These are phyloP conservation scores for Parthenolecanium corni DNA, from an alignment of 2,888 invertebrate genomes.

Conservation along the genomic window DNA sequence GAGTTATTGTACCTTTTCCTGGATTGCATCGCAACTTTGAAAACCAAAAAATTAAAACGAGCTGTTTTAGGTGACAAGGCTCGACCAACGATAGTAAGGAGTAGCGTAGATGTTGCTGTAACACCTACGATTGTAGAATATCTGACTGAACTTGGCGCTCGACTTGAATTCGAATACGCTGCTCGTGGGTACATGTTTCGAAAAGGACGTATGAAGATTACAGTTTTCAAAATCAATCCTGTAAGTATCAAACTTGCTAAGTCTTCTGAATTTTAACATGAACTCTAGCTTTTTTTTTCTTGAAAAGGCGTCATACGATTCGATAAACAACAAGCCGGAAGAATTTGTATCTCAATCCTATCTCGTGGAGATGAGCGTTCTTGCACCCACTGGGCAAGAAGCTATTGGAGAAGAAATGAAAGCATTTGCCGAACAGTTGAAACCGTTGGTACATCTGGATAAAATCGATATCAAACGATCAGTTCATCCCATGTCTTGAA, in stretches of 20 bases:
- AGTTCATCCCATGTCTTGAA: constrained; percentile 34
- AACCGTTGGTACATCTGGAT: constrained; percentile 81
- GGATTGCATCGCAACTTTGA: too few relatives aligned
- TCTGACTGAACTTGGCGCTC: constrained; percentile 78
- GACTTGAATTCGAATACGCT: constrained; percentile 87
- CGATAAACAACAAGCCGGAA: constrained; percentile 45
- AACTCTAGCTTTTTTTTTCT: constrained; percentile 1
- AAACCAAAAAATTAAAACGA: too few relatives aligned
- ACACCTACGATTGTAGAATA: constrained; percentile 83
- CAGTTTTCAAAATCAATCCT: constrained; percentile 87
- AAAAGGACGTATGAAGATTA: constrained; percentile 93
- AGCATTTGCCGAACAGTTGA: constrained; percentile 84
- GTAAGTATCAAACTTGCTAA: constrained; percentile 34
- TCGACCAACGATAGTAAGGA: constrained; percentile 78
- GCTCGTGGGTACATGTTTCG: constrained; percentile 89
- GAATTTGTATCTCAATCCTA: constrained; percentile 87
- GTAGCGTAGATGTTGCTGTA: constrained; percentile 84
- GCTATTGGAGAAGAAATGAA: constrained; percentile 93
- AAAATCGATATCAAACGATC: constrained; percentile 82
- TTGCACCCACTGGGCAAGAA: constrained; percentile 84
- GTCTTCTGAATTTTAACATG: neutral
- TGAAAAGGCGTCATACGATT: neutral
- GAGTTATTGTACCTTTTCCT: too few relatives aligned
- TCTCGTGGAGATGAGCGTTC: constrained; percentile 80
- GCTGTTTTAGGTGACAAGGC: constrained; percentile 46